These are phyloP conservation scores for Crocidura indochinensis DNA, from an alignment of 2,797 vertebrate genomes.

Conservation along the genomic window DNA sequence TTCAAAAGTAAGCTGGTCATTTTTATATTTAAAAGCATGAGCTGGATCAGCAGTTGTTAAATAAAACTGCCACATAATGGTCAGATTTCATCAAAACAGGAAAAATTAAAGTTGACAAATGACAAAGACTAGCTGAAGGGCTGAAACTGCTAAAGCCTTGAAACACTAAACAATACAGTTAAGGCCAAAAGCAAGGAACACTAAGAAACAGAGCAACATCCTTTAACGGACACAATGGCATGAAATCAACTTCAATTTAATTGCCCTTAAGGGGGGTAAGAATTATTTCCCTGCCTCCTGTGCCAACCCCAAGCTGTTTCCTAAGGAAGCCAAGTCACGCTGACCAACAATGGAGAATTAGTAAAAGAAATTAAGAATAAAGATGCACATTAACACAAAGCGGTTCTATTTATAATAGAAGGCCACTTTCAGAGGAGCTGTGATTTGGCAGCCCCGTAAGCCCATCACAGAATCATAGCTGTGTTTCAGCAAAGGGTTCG, in stretches of 20 bases:
- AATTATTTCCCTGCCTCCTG: constrained; percentile 84
- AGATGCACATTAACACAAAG: constrained; percentile 56
- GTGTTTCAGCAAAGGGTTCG: not conserved
- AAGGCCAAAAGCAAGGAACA: constrained; percentile 82
- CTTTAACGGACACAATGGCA: constrained; percentile 83
- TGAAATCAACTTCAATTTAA: constrained; percentile 84
- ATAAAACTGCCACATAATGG: constrained; percentile 54
- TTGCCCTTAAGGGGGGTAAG: constrained; percentile 83
- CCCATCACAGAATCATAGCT: constrained; percentile 1
- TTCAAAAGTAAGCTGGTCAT: constrained; percentile 63
- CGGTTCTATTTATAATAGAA: constrained; percentile 73
- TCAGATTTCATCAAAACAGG: constrained; percentile 81
- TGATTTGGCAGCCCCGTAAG: not conserved
- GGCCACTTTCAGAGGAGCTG: constrained; percentile 36
- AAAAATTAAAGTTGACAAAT: constrained; percentile 79
- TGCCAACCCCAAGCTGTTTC: constrained; percentile 77
- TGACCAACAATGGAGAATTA: constrained; percentile 70
- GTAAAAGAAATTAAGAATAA: constrained; percentile 47
- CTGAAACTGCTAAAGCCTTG: constrained; percentile 74
- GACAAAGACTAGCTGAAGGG: constrained; percentile 73
- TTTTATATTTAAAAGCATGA: constrained; percentile 71
- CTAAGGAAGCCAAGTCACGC: constrained; percentile 68
- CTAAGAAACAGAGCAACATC: constrained; percentile 83
- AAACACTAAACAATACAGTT: constrained; percentile 82
- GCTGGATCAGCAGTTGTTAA: constrained; percentile 70